Base-by-base conservation (phyloP, 2,888 invertebrate species). In the Aspidiotus rigidus region DNA sequence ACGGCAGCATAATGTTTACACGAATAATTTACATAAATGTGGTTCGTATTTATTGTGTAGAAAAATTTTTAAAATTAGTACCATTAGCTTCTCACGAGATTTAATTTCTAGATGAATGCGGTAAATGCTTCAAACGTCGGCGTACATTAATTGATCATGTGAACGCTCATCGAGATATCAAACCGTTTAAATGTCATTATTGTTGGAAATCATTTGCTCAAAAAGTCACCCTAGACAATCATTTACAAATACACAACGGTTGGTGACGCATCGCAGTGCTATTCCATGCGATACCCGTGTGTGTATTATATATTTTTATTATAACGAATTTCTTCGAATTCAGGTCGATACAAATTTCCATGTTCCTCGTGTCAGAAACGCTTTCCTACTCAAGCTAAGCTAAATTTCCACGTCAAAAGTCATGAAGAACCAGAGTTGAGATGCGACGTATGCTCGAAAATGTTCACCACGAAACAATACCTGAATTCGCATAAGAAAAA, bases 241-340 rank as follows among this genome's bases (percentile, higher is more conserved):
- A 81, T 73, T 74, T 80, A 73, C 77, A 78, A 49, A 78, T 78
- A 53, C 81, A 81, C 72, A 78, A 76, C 57, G 74, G 74, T 74
- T 63, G 57, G 70, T 56, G 28, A 5, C 28, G 1, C 28, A 28
- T 28, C 28, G 28, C 28, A 28, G 5, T 28, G 28, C 28, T 28
- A 28, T 28, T 28, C 28, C n/a, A 5, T 28, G 28, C 28, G 1
- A 28, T 28, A 3, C 28, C 28, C 5, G 5, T 28, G 28, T 28
- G 28, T 5, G 28, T 5, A 28, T 28, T 1, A 3, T 28, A 28
- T 28, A n/a, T 28, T 28, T 28, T 28, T 28, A 49, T 49, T 13
- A 44, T 44, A n/a, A 11, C 49, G 49, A 49, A 6, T n/a, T 49
- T 49, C 49, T 11, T 13, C 49, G 6, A 49, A 49, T 63, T 71